phyloP scores from a whole-genome alignment of 1,140 invertebrate genomes.

The Zophobas morio region DNA sequence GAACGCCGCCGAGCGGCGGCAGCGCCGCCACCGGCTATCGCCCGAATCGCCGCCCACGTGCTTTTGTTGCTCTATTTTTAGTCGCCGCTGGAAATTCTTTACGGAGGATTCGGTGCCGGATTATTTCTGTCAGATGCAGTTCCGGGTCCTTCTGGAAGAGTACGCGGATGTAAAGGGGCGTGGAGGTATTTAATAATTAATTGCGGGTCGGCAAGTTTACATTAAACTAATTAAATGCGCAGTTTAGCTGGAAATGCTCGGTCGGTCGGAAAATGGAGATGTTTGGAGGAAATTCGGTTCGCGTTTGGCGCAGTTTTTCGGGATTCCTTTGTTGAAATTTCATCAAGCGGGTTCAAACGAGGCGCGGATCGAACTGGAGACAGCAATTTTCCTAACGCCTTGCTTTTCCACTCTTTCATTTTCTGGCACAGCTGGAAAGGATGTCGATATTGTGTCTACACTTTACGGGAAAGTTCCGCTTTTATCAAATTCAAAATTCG shows the following conservation, averaged over 20 bases:
- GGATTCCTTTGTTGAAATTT: constrained; percentile 16
- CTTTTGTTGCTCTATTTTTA: constrained; percentile 44
- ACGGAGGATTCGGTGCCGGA: constrained; percentile 1
- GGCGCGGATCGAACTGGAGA: constrained; percentile 2
- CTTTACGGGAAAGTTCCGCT: too few relatives aligned
- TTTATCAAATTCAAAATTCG: too few relatives aligned
- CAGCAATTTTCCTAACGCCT: constrained; percentile 9
- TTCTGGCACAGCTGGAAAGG: neutral
- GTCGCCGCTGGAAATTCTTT: constrained; percentile 4
- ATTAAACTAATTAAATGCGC: constrained; percentile 28
- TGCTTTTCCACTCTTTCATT: neutral
- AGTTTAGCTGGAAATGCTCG: constrained; percentile 3
- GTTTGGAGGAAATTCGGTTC: neutral
- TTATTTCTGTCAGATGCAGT: constrained; percentile 35
- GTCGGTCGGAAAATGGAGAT: neutral
- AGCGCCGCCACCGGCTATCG: neutral
- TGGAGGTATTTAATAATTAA: constrained; percentile 32
- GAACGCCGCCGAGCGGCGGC: neutral
- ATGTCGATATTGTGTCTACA: neutral
- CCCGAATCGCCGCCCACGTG: constrained; percentile 23
- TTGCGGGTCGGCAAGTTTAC: constrained; percentile 20
- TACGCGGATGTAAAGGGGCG: constrained; percentile 6
- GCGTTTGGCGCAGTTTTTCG: neutral
- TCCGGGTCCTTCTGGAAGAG: neutral
- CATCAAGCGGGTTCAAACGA: constrained; percentile 23